A percentile compares a stretch with the other conserved stretches of the same genome.
These are phyloP conservation scores for Isoperla grammatica DNA, from an alignment of 2,888 invertebrate species.

Conservation along the genomic window DNA sequence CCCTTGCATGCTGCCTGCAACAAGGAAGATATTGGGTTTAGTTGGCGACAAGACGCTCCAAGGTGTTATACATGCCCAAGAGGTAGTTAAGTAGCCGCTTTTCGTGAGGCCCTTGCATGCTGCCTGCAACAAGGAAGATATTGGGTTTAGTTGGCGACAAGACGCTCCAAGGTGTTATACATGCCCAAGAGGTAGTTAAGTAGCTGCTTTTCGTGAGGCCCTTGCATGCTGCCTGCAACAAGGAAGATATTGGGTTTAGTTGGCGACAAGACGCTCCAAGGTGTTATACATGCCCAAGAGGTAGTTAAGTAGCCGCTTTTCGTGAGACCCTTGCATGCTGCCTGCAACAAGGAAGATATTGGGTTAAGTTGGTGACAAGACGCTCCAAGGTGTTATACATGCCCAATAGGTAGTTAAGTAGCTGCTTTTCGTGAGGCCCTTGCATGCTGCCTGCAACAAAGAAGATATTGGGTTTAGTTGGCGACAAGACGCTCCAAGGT, in stretches of 20 bases:
- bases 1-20: conserved; percentile 82
- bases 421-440: conserved; percentile 83
- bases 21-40: conserved; percentile 82
- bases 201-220: conserved; percentile 82
- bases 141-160: conserved; percentile 87
- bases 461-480: conserved; percentile 86
- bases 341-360: too few relatives aligned
- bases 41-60: conserved; percentile 87
- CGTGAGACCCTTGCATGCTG: conserved; percentile 84
- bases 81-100: conserved; percentile 79
- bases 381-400: conserved; percentile 84
- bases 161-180: conserved; percentile 86
- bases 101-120: conserved; percentile 86
- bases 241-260: conserved; percentile 87
- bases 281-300: conserved; percentile 79
- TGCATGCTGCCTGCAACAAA: conserved; percentile 75
- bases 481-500: conserved; percentile 86
- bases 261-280: conserved; percentile 84
- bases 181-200: conserved; percentile 73
- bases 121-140: conserved; percentile 75
- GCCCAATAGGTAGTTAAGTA: conserved; percentile 75
- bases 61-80: conserved; percentile 75
- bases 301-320: conserved; percentile 79
- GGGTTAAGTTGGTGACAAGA: conserved; percentile 84
- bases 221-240: conserved; percentile 77